Conservation (phyloP, 1,140 invertebrate genomes). For the Listronotus oregonensis region DNA sequence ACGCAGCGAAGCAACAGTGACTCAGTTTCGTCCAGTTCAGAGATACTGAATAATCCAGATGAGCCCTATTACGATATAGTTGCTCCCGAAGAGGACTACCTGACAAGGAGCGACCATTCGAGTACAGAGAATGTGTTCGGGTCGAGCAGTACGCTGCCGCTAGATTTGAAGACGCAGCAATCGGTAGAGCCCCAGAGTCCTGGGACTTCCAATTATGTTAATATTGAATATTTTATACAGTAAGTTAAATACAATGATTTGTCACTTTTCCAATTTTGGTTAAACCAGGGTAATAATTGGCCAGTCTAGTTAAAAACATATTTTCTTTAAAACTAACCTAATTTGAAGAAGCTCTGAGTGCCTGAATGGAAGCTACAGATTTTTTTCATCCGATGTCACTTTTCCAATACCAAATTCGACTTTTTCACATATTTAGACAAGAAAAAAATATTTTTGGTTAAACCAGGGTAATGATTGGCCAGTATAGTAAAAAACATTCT, state of each 20-base stretch:
- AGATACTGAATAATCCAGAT: constrained; percentile 61
- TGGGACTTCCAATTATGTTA: constrained; percentile 83
- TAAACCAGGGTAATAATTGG: not conserved
- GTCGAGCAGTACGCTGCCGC: constrained; percentile 65
- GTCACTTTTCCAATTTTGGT: not conserved
- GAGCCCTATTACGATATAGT: constrained; percentile 85
- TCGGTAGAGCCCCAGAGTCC: constrained; percentile 71
- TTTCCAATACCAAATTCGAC: no score
- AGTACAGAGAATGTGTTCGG: constrained; percentile 66
- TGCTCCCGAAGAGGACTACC: constrained; percentile 73
- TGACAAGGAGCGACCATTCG: constrained; percentile 58
- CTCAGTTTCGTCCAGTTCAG: constrained; percentile 53
- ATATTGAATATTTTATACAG: constrained; percentile 88
- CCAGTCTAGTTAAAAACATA: no score
- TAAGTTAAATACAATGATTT: no score
- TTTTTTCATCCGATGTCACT: no score
- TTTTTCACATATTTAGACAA: no score
- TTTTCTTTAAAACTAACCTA: no score
- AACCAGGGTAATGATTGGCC: no score
- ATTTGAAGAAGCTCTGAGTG: no score
- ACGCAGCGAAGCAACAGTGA: constrained; percentile 44
- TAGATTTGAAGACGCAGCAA: constrained; percentile 55
- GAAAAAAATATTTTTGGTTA: no score
- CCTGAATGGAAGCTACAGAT: no score
- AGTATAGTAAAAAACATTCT: no score